Percentiles rank a stretch among this genome's conserved stretches.
Conservation (phyloP, 2,113 vertebrate species). For the Neolamprologus devosi region DNA sequence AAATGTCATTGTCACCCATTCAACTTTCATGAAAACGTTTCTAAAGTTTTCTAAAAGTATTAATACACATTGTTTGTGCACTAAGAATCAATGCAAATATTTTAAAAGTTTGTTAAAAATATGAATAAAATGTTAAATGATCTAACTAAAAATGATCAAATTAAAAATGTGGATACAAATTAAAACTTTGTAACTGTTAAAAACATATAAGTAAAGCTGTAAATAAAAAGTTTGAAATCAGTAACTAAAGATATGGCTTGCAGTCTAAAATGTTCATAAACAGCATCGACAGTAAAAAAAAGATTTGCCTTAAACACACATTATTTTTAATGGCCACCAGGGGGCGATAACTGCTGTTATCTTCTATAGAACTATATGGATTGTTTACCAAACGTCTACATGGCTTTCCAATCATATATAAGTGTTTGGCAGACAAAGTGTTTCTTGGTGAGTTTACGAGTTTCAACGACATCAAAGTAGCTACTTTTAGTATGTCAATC, state of each 20-base stretch:
- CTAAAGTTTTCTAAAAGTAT: background rate
- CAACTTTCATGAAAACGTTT: background rate
- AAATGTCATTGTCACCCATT: background rate
- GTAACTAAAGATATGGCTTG: rapidly evolving
- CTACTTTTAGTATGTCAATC: background rate
- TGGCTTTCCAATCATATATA: rapidly evolving
- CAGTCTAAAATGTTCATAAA: background rate
- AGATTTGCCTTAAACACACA: rapidly evolving
- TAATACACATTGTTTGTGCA: background rate
- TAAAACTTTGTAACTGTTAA: background rate
- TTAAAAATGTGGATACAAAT: background rate
- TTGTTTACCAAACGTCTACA: rapidly evolving
- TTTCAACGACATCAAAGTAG: background rate
- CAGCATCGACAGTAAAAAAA: background rate
- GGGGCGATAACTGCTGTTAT: background rate
- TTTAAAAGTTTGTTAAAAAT: background rate
- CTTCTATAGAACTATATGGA: background rate
- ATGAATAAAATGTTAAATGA: background rate
- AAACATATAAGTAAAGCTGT: background rate
- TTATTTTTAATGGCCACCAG: background rate
- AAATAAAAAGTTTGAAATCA: background rate
- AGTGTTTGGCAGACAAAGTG: background rate
- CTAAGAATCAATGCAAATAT: background rate
- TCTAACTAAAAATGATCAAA: rapidly evolving
- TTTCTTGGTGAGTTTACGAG: background rate